phyloP scores from a whole-genome alignment of 2,888 invertebrate genomes.

The Poecilus cupreus region DNA sequence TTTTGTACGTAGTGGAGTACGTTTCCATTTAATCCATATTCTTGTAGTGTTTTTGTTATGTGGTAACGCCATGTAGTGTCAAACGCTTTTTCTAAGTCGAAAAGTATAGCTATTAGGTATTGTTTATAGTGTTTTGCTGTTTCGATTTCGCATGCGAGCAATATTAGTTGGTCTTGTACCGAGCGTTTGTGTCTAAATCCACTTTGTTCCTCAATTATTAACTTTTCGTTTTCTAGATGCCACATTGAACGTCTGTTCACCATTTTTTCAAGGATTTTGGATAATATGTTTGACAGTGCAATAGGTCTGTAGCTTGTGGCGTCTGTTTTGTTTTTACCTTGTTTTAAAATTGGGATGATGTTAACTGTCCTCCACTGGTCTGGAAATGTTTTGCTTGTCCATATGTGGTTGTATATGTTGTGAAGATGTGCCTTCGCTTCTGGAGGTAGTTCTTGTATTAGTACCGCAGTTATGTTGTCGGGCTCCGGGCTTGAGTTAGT shows the following conservation, averaged over 20 bases:
- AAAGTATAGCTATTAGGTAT: not conserved
- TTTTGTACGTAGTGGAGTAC: not conserved
- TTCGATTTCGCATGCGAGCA: not conserved
- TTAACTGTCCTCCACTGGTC: not conserved
- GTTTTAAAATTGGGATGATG: slow-evolving; percentile 16
- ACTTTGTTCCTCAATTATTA: not conserved
- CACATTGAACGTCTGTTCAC: slow-evolving; percentile 2
- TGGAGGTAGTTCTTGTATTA: not conserved
- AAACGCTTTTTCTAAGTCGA: too few species aligned
- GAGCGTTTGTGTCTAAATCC: not conserved
- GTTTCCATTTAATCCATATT: not conserved
- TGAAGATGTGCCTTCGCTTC: not conserved
- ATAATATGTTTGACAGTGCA: too few species aligned
- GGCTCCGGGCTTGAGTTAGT: not conserved
- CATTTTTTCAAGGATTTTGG: too few species aligned
- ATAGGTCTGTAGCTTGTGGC: too few species aligned
- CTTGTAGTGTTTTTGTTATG: too few species aligned
- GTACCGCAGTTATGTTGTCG: not conserved
- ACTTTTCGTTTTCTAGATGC: slow-evolving; percentile 19
- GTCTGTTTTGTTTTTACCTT: not conserved
- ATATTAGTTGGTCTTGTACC: not conserved
- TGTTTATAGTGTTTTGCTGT: not conserved
- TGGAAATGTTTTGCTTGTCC: not conserved
- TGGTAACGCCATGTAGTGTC: too few species aligned
- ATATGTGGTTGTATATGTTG: not conserved